Conservation (phyloP, 2,888 invertebrate species). For the Epinotia demarniana region DNA sequence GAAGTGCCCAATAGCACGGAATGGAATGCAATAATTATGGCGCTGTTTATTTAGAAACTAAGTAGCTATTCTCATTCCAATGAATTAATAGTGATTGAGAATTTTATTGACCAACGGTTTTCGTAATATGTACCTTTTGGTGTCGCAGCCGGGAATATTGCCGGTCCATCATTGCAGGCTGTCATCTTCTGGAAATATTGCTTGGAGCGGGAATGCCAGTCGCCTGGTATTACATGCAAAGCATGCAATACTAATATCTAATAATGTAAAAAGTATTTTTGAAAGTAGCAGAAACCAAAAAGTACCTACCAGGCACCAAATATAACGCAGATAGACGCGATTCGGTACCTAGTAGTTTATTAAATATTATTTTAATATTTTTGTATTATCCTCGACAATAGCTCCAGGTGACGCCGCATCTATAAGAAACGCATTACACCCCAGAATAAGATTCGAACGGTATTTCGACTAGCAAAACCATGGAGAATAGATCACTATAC, state of each 20-base stretch:
- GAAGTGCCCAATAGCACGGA: constrained; percentile 67
- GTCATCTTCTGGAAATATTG: background rate
- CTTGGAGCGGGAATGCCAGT: background rate
- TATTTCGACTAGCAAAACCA: constrained; percentile 38
- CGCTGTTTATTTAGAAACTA: constrained; percentile 4
- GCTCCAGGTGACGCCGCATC: constrained; percentile 36
- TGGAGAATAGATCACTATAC: constrained; percentile 51
- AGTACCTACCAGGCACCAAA: too few relatives aligned
- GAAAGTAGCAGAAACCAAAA: too few relatives aligned
- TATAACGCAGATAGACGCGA: too few relatives aligned
- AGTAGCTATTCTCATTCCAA: background rate
- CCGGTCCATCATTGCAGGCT: background rate
- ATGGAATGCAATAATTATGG: constrained; percentile 52
- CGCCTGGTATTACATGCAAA: background rate
- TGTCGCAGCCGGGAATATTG: background rate
- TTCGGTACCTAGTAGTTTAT: too few relatives aligned
- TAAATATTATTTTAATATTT: constrained; percentile 7
- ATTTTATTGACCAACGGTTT: constrained; percentile 19
- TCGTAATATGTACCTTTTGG: background rate
- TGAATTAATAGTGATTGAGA: background rate
- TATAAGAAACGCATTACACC: constrained; percentile 37
- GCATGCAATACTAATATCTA: too few relatives aligned
- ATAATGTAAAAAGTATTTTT: background rate
- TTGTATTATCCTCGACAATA: constrained; percentile 10
- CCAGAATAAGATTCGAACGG: constrained; percentile 38